Evolutionary conservation across 2,888 invertebrate species (phyloP).

Genomic region (Agonopterix arenella): DNA sequence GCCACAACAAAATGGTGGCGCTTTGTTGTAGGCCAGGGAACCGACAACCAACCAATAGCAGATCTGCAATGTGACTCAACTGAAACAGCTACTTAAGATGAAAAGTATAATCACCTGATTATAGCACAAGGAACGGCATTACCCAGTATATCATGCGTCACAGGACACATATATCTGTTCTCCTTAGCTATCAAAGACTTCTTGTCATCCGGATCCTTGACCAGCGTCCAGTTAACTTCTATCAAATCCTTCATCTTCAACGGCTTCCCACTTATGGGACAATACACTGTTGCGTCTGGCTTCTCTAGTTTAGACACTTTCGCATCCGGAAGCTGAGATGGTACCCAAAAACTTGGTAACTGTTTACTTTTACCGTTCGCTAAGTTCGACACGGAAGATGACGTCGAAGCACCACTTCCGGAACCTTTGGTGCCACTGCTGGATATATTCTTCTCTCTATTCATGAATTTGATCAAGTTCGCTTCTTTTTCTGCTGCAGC

Average conservation of each 20-base stretch:
- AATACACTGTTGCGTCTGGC: constrained; percentile 59
- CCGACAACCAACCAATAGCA: too few relatives aligned
- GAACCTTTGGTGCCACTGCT: constrained; percentile 39
- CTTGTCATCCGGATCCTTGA: constrained; percentile 92
- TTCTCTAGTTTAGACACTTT: constrained; percentile 76
- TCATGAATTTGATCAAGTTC: constrained; percentile 87
- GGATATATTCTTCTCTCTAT: constrained; percentile 87
- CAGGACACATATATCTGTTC: constrained; percentile 97
- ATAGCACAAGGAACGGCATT: constrained; percentile 97
- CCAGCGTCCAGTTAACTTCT: constrained; percentile 93
- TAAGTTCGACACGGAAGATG: constrained; percentile 86
- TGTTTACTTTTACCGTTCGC: constrained; percentile 85
- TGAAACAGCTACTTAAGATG: too few relatives aligned
- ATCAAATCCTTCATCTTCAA: constrained; percentile 95
- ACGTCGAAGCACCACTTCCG: constrained; percentile 27
- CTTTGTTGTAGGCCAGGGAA: too few relatives aligned
- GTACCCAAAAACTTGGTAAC: constrained; percentile 98
- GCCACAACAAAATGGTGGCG: too few relatives aligned
- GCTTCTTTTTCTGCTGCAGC: constrained; percentile 85
- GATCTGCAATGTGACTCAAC: too few relatives aligned
- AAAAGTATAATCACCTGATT: constrained; percentile 68
- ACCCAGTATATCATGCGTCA: constrained; percentile 96
- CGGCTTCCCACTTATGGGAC: constrained; percentile 79
- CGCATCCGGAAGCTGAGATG: constrained; percentile 93
- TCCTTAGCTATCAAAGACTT: constrained; percentile 91